These are phyloP conservation scores for Neoascia interrupta DNA, from an alignment of 2,888 invertebrate genomes.

Conservation along the genomic window DNA sequence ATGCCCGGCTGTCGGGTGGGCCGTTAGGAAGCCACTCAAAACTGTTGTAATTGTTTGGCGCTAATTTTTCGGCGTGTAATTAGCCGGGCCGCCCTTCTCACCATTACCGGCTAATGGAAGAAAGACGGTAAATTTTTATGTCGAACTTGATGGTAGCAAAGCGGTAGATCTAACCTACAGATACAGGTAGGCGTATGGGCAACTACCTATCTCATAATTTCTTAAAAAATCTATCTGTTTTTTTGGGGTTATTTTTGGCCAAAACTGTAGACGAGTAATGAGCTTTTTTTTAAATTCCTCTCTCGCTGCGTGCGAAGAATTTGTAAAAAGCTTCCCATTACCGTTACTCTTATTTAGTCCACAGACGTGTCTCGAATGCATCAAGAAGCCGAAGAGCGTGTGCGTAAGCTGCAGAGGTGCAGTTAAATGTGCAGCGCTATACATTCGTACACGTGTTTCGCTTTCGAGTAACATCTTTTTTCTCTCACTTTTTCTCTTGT, in stretches of 20 bases:
- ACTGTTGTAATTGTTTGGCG: conserved; percentile 42
- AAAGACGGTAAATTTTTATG: background rate
- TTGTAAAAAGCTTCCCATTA: conserved; percentile 39
- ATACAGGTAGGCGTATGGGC: too few species aligned
- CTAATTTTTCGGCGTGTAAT: conserved; percentile 38
- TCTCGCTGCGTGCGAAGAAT: background rate
- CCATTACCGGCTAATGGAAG: background rate
- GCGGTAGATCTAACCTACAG: conserved; percentile 22
- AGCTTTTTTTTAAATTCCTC: conserved; percentile 40
- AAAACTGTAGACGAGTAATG: conserved; percentile 56
- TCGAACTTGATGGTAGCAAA: background rate
- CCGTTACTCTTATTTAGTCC: conserved; percentile 69
- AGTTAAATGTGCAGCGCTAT: conserved; percentile 25
- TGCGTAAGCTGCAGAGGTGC: conserved; percentile 21
- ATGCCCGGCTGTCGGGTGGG: conserved; percentile 9
- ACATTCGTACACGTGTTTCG: conserved; percentile 60
- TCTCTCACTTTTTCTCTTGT: conserved; percentile 8
- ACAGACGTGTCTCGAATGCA: conserved; percentile 52
- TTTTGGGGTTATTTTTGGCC: conserved; percentile 46
- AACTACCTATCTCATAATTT: conserved; percentile 42
- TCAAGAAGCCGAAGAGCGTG: conserved; percentile 46
- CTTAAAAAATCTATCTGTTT: background rate
- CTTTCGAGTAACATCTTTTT: conserved; percentile 1
- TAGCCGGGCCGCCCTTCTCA: conserved; percentile 7
- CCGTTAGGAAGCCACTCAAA: conserved; percentile 29